Percentiles rank a stretch among this genome's conserved stretches.
These are phyloP conservation scores for Pammene fasciana DNA, from an alignment of 2,888 invertebrate genomes.

Conservation along the genomic window DNA sequence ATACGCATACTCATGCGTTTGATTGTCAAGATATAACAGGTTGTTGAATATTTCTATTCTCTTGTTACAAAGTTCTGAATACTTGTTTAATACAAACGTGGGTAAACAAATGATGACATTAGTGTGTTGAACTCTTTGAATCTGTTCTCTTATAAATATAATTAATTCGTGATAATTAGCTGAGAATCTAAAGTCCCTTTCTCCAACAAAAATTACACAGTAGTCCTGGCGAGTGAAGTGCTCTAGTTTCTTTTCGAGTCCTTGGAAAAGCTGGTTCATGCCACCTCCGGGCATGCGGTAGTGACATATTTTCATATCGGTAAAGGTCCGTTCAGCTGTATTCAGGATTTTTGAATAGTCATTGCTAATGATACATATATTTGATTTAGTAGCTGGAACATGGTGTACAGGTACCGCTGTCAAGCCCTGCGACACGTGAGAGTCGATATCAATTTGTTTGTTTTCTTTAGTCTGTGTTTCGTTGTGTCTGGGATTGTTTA, in stretches of 20 bases:
- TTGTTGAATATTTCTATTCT: conserved; percentile 1
- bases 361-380: neutral
- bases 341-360: neutral
- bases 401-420: neutral
- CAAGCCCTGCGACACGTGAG: neutral
- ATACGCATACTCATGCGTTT: conserved; percentile 3
- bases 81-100: neutral
- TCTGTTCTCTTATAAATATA: neutral
- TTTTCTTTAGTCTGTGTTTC: neutral
- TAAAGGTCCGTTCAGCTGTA: neutral
- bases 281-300: conserved; percentile 3
- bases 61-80: neutral
- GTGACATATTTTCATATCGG: neutral
- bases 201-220: neutral
- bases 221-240: neutral
- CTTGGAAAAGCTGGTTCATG: neutral
- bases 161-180: conserved; percentile 6
- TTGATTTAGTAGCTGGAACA: neutral
- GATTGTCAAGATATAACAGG: neutral
- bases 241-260: conserved; percentile 2
- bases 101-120: conserved; percentile 1
- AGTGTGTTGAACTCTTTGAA: neutral
- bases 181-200: neutral
- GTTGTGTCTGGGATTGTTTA: neutral
- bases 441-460: neutral